Conservation (phyloP, 2,888 invertebrate species). For the Caenorhabditis zanzibari region DNA sequence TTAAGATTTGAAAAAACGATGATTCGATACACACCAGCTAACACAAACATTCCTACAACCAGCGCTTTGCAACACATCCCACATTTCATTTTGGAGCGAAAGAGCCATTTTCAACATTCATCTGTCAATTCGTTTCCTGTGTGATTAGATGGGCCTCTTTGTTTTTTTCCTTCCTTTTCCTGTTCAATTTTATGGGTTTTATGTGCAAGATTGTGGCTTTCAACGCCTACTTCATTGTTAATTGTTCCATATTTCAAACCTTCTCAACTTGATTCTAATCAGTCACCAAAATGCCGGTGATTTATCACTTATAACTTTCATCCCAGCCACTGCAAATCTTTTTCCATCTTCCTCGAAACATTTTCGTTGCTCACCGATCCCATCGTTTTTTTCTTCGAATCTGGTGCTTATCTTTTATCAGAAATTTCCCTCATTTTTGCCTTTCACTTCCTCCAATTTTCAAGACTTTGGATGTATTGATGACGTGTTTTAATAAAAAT, state of each 20-base stretch:
- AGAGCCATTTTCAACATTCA: constrained; percentile 34
- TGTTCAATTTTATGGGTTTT: constrained; percentile 51
- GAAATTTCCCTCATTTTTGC: constrained; percentile 12
- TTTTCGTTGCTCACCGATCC: constrained; percentile 55
- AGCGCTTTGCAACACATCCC: constrained; percentile 25
- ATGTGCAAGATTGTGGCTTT: constrained; percentile 40
- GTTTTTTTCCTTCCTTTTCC: constrained; percentile 29
- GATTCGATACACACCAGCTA: neutral
- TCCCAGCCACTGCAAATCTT: constrained; percentile 34
- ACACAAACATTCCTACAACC: constrained; percentile 49
- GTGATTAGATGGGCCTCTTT: constrained; percentile 36
- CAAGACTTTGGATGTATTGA: constrained; percentile 14
- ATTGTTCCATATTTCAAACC: neutral
- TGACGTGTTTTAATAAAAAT: constrained; percentile 33
- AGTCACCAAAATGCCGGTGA: constrained; percentile 56
- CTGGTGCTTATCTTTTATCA: constrained; percentile 31
- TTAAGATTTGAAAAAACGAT: constrained; percentile 22
- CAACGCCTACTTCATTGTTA: constrained; percentile 6
- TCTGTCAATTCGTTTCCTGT: constrained; percentile 47
- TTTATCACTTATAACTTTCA: constrained; percentile 44
- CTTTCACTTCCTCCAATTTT: constrained; percentile 21
- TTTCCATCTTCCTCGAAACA: constrained; percentile 28
- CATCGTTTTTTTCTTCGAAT: constrained; percentile 16
- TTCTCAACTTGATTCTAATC: constrained; percentile 56
- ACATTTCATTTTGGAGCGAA: constrained; percentile 33